Evolutionary conservation across 2,113 vertebrate species (phyloP), one percentile per base, ranked within the genome.

Genomic region (Acrocephalus kingi): DNA sequence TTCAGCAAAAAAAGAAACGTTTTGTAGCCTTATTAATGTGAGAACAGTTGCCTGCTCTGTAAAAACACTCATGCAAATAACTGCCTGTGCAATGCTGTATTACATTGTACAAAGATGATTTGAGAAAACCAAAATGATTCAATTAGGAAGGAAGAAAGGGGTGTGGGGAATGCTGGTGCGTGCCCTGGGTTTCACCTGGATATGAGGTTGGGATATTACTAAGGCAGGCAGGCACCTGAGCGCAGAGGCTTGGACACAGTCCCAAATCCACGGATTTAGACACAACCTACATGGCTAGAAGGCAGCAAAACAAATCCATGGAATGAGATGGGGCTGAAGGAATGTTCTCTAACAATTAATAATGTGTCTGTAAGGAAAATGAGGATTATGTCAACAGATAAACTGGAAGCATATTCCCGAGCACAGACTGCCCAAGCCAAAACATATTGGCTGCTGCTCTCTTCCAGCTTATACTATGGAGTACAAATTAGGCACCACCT

Each of bases 171-270:
- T 0, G 4, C 83, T 89, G 72, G 56, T 75, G 84, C 89, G 72
- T 95, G 94, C 91, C 94, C 96, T 43, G 48, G 56, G 61, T 92
- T 96, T 94, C 94, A 97, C 94, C 94, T 96, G 93, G 86, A 89
- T 95, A 25, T 84, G 86, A 96, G 89, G 91, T 49, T 5, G 66
- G 93, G 61, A 87, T 96, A 77, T 87, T 95, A 92, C 80, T 93
- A 87, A 72, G 84, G 80, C 84, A 95, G 74, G 74, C 58, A 96
- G 76, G 85, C 58, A 93, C 73, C 83, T 64, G 61, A 79, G 83
- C 7, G 9, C 56, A 84, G 64, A 94, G 87, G 73, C 52, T 96
- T 97, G 95, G 91, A 91, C 72, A 74, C 78, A 56, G 69, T 95
- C 94, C 95, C 91, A 92, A 94, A 94, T 95, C 84, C 77, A 72